Evolutionary conservation across 2,888 invertebrate species (phyloP), one percentile per base, ranked within the genome.

Genomic region (Lepetodrilus schrolli): DNA sequence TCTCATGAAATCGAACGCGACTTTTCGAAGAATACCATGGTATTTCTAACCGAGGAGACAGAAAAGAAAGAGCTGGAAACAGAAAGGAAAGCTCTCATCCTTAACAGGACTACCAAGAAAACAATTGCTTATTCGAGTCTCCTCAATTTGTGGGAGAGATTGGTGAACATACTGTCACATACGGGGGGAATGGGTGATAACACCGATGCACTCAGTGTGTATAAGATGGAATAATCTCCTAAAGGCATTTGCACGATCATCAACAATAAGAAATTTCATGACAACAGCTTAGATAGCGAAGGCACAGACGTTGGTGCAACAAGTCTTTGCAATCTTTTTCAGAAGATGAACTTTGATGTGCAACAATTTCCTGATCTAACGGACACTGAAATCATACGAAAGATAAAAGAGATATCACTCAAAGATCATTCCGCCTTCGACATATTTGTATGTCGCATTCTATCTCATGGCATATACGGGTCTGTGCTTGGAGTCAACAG

Each of bases 381-480:
- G n/a, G 68, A 68, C 47, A 26, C 20, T 47, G 68, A 68, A 21
- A 47, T 68, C 47, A 47, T 68, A 23, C 21, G 26, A 17, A 30
- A 38, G 17, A 47, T 30, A 17, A 68, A 68, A 30, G 23, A 68
- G 43, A 37, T 68, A 23, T 68, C 68, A 4, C 47, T 68, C 13
- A 47, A 23, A 17, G 68, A 68, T 21, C 68, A 68, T 20, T 68
- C 68, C 21, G 43, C 20, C 7, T 68, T 7, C 26, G 68, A 68
- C 30, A 30, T 26, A 1, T 68, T 68, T 10, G 30, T 68, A 4
- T 68, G 68, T n/a, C 47, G 68, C 17, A 30, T 68, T 13, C n/a
- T 68, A 17, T 68, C 68, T 4, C 68, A 68, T 47, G 68, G 68
- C 4, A 68, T n/a, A 17, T 21, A 68, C 13, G 68, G 68, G n/a